Base-by-base conservation (phyloP, 2,888 invertebrate species). In the Leptinotarsa juncta region DNA sequence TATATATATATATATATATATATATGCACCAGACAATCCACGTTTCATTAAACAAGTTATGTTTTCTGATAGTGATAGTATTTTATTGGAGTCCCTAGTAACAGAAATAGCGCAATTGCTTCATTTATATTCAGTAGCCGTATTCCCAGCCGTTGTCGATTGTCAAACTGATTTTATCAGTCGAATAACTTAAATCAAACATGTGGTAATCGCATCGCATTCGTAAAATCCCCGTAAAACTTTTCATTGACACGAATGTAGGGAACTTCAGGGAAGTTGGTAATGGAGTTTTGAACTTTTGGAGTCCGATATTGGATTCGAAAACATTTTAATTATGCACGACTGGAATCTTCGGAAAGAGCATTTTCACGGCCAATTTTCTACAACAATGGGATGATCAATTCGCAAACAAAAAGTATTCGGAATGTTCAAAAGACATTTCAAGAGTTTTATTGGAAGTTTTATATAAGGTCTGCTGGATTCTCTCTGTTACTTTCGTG, bases 221-320 rank as follows among this genome's bases (percentile, higher is more conserved):
- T 42, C 32, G 15, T 42, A 57, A 57, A 69, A 53, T 20, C 32
- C 32, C 23, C 55, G 42, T 23, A 18, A 20, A 53, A 55, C 42
- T 55, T 48, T 69, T 69, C 57, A 69, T 60, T 69, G 12, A 55
- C 69, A 26, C 69, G 69, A 69, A 69, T 69, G 32, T 57, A 55
- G 57, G 48, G 32, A 60, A 57, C 57, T 68, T 68, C 55, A 18
- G 55, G 20, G 18, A 23, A 69, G 69, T 69, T 48, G 15, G 48
- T 26, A 69, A 69, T 69, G 57, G 49, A 69, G 48, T 69, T 69
- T n/a, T 20, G 57, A 49, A 69, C 50, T 69, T 69, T 55, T 48
- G 23, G 57, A 69, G 57, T 57, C 48, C 20, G 16, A 23, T 42
- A 26, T 15, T 62, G 62, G 42, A 62, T 62, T 62, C 62, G 26